Evolutionary conservation across 2,888 invertebrate species (phyloP), one percentile per base, ranked within the genome.

Genomic region (Mesorhabditis sp.): DNA sequence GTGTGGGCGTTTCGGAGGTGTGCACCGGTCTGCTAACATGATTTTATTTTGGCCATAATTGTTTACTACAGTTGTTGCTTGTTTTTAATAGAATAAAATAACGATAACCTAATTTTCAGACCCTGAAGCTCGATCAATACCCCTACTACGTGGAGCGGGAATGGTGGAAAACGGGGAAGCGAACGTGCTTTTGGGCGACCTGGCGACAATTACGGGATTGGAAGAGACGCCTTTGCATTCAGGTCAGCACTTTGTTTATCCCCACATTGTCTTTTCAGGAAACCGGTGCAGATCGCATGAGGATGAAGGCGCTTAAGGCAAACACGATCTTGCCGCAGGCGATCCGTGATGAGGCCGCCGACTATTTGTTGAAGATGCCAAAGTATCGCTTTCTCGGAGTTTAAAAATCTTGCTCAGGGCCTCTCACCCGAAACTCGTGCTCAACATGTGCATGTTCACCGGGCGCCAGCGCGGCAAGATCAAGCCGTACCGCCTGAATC

Each of bases 151-250:
- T 85, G 50, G 83, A 84, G 71, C 74, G 85, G 28, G 83, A 83
- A 71, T 84, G 84, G 84, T 84, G 84, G 85, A 83, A 84, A 74
- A 74, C 76, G 66, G 84, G 85, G 63, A 76, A 81, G 66, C 76
- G 84, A 44, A 81, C 80, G 81, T 84, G 82, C 28, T 83, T 84
- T 75, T 94, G 91, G 90, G 90, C 91, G 0, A 92, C 93, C 86
- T 91, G 91, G 89, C 89, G 90, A 83, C 95, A 94, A 92, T 89
- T 91, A 65, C 90, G 92, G 74, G 96, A 97, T 86, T 92, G 92
- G 0, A 93, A 93, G 85, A 89, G 92, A 45, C 90, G 95, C 42
- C 42, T 71, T 42, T 70, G 72, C 62, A 45, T 74, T 28, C 74
- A 74, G 71, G 74, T 74, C 4, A 41, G 66, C 45, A 28, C 28